Evolutionary conservation across 2,797 vertebrate species (phyloP), one percentile per base, ranked within the genome.

Genomic region (Erethizon dorsatum): DNA sequence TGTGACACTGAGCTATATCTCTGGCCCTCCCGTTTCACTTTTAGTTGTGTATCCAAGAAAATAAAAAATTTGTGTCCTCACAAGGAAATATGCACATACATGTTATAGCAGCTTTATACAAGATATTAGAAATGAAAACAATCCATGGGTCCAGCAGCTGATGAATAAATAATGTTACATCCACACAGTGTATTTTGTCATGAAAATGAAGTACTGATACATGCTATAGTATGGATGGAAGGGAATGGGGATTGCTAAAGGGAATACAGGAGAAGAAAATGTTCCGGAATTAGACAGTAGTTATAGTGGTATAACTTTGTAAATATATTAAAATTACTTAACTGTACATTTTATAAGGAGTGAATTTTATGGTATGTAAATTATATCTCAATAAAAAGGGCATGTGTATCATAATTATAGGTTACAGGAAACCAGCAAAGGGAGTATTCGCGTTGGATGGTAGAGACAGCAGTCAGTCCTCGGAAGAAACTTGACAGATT

Each of bases 321-420:
- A 67, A 93, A 83, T 84, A 57, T 69, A 85, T 88, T 91, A 18
- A 90, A 86, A 73, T 24, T 52, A 80, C 78, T 45, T n/a, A 67
- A 65, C 73, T 90, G 67, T 88, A 83, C 45, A 65, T 91, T 88
- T 89, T 83, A 20, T 59, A 79, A 83, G 63, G 77, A 15, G 26
- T 69, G 52, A 59, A 69, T 90, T 89, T 88, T 88, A 69, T 85
- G 57, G n/a, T 82, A 83, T 80, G 17, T 69, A 93, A 92, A 77
- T 94, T 71, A 77, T 73, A 67, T 95, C 41, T 95, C 92, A 65
- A 65, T 93, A 90, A 79, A 96, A 94, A 85, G 45, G 67, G 31
- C 24, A 13, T 61, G n/a, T 79, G 88, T 52, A 75, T 91, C 59
- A 61, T 93, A 94, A 96, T 90, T 94, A 63, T 61, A 84, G 90